Percentiles rank a stretch among this genome's conserved stretches.
Evolutionary conservation across 2,888 invertebrate species (phyloP).

Genomic region (Bombylius discolor): DNA sequence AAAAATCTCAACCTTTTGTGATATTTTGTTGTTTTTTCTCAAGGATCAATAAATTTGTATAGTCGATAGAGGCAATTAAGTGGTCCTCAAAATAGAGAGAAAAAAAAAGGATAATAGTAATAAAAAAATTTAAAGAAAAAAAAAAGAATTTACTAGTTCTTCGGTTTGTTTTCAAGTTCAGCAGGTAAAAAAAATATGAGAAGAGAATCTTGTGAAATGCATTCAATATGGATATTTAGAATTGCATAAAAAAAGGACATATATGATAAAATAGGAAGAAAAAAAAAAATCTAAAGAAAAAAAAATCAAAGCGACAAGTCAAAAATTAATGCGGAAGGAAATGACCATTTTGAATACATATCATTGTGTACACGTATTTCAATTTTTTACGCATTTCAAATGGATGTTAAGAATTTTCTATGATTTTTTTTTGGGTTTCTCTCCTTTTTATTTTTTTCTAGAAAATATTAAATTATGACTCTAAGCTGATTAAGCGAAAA

Average conservation of each 20-base stretch:
- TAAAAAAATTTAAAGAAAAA: neutral
- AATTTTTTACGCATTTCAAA: too few relatives aligned
- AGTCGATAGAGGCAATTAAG: neutral
- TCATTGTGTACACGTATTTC: too few relatives aligned
- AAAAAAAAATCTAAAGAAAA: neutral
- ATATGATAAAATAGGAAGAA: neutral
- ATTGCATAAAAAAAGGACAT: neutral
- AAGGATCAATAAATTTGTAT: neutral
- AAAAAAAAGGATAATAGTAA: neutral
- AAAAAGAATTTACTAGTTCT: neutral
- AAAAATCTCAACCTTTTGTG: neutral
- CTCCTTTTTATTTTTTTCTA: too few relatives aligned
- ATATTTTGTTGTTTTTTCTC: neutral
- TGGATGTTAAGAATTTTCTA: too few relatives aligned
- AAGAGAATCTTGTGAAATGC: too few relatives aligned
- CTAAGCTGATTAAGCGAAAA: too few relatives aligned
- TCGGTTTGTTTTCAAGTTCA: too few relatives aligned
- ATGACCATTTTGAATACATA: neutral
- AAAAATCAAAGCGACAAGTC: too few relatives aligned
- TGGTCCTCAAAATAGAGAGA: neutral
- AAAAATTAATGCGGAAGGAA: neutral
- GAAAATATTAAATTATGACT: too few relatives aligned
- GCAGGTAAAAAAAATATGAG: too few relatives aligned
- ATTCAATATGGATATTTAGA: neutral
- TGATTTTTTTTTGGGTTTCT: too few relatives aligned